Base-by-base conservation (phyloP, 2,888 invertebrate genomes). In the Catotricha subobsoleta region DNA sequence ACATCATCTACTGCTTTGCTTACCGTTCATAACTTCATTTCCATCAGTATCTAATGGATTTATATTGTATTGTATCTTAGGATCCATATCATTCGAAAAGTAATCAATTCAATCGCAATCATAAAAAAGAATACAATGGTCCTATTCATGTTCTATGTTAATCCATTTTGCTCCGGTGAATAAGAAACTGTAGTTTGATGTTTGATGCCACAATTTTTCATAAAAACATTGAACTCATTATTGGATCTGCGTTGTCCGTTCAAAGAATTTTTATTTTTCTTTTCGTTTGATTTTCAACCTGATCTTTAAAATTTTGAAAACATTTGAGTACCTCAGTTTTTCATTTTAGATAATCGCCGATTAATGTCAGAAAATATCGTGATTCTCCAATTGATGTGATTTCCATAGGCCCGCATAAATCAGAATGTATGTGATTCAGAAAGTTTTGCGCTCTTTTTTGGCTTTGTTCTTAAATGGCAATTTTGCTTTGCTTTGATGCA, bases 351-450 rank as follows among this genome's bases (percentile, higher is more conserved):
- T 7, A 36, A 23, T 58, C 56, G 50, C 61, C 60, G 33, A 54
- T 51, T 27, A 60, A 55, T 1, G 53, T 52, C 8, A 58, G 40
- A 40, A 59, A 56, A 47, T 60, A 60, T 40, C 46, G 52, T 3
- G 50, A 47, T n/a, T 55, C 54, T 8, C 54, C 56, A 3, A 51
- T 41, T 1, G 59, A 60, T n/a, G 34, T 13, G 2, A 42, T 45
- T 41, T 56, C 52, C 56, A 59, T 54, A 16, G 56, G 54, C 27
- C 57, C 57, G 46, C 57, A 57, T 6, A 59, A 38, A 44, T 59
- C 59, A 5, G 54, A 44, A 41, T 59, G 57, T 3, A 60, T 38
- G 16, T 55, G 18, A 21, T 58, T 51, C 20, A 59, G 44, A 37
- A 48, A 18, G 25, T 42, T 37, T 13, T 34, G 47, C n/a, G 52